Conservation (phyloP, 2,113 vertebrate genomes). For the Stigmatopora argus region DNA sequence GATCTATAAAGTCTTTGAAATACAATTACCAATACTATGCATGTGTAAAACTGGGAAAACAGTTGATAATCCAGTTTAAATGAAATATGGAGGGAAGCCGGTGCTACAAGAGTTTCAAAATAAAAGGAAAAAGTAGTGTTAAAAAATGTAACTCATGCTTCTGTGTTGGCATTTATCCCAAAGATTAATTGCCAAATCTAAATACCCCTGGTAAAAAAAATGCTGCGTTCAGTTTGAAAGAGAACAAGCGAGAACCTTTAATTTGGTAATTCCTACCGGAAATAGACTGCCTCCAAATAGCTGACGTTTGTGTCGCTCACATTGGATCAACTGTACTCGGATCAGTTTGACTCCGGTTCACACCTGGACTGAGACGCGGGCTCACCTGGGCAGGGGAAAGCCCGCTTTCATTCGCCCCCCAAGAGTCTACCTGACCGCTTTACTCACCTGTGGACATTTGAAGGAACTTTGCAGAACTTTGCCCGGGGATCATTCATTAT, state of each 20-base stretch:
- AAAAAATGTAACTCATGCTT: background rate
- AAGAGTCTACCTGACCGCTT: background rate
- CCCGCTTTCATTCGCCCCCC: background rate
- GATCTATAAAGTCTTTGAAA: background rate
- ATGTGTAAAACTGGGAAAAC: background rate
- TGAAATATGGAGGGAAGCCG: background rate
- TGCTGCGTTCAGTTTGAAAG: background rate
- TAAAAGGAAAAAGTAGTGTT: background rate
- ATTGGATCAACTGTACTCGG: constrained; percentile 25
- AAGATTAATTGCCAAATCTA: too few species aligned
- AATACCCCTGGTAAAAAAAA: background rate
- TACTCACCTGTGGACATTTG: background rate
- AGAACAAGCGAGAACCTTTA: background rate
- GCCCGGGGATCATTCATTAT: constrained; percentile 27
- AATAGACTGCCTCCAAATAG: rapidly evolving
- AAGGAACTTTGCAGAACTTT: constrained; percentile 1
- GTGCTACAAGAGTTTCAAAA: background rate
- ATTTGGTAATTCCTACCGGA: constrained; percentile 23
- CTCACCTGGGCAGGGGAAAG: constrained; percentile 25
- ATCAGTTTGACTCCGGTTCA: constrained; percentile 12
- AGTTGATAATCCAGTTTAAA: background rate
- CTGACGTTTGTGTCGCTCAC: constrained; percentile 12
- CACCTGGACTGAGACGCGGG: constrained; percentile 25
- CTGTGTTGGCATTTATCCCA: background rate
- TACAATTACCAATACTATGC: background rate